Conservation (phyloP, 1,140 invertebrate species). For the Macrobrachium nipponense region DNA sequence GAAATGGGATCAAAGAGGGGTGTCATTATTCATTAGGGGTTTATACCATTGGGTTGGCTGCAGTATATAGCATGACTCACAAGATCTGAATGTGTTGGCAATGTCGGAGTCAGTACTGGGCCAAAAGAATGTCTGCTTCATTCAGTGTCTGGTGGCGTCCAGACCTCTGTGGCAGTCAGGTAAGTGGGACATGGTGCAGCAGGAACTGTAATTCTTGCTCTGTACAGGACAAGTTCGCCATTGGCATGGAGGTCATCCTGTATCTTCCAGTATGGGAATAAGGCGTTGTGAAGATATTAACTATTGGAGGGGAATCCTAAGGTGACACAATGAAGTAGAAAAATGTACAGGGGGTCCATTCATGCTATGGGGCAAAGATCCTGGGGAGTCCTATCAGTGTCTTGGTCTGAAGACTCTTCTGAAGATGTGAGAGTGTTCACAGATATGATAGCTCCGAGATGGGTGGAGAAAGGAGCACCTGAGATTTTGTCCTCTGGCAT, state of each 20-base stretch:
- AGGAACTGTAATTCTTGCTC: neutral
- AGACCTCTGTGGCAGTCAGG: neutral
- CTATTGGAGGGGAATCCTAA: neutral
- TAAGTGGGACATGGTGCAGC: neutral
- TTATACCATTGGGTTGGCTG: neutral
- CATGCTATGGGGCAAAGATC: neutral
- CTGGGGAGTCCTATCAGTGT: neutral
- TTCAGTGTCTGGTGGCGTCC: too few relatives aligned
- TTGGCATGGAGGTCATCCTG: neutral
- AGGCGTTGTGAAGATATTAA: neutral
- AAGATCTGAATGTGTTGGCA: neutral
- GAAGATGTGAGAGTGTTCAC: neutral
- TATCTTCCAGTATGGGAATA: too few relatives aligned
- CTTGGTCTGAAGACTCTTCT: neutral
- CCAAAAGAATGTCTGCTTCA: neutral
- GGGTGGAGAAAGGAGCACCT: too few relatives aligned
- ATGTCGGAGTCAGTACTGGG: neutral
- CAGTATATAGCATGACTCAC: neutral
- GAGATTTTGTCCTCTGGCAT: neutral
- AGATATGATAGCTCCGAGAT: neutral
- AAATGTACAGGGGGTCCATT: neutral
- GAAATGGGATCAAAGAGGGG: too few relatives aligned
- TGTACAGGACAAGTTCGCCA: neutral
- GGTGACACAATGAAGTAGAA: neutral
- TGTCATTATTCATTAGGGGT: neutral